A percentile compares a stretch with the other conserved stretches of the same genome.
phyloP scores from a whole-genome alignment of 1,140 invertebrate species.

The Aradophagus sp. region DNA sequence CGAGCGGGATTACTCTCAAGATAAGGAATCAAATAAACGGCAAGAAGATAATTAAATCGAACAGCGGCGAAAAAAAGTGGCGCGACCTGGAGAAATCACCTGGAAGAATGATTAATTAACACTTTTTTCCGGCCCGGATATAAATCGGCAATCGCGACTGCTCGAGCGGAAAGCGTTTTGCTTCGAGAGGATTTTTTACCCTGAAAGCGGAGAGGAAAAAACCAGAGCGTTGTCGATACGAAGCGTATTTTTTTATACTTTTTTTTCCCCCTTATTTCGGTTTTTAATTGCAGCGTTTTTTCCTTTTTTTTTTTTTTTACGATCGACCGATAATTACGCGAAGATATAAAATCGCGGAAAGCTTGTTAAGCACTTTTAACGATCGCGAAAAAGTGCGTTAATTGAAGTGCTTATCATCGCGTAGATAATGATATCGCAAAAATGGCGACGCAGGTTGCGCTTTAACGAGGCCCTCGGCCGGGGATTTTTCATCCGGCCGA shows the following conservation, averaged over 20 bases:
- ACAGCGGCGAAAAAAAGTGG: too few species aligned
- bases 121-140: too few species aligned
- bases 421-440: slow-evolving; percentile 47
- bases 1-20: too few species aligned
- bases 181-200: too few species aligned
- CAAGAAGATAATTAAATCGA: too few species aligned
- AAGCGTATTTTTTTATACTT: too few species aligned
- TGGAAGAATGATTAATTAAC: slow-evolving; percentile 28
- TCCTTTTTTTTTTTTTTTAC: too few species aligned
- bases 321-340: slow-evolving; percentile 12
- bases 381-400: slow-evolving; percentile 16
- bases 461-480: slow-evolving; percentile 41
- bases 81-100: too few species aligned
- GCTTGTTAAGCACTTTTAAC: slow-evolving; percentile 29
- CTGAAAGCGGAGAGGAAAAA: neutral
- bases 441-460: slow-evolving; percentile 34
- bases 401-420: slow-evolving; percentile 48
- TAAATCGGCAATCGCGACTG: slow-evolving; percentile 13
- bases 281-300: too few species aligned
- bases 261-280: too few species aligned
- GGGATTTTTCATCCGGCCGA: slow-evolving; percentile 49
- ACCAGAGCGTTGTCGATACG: too few species aligned
- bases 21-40: too few species aligned
- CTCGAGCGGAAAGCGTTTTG: slow-evolving; percentile 39
- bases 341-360: slow-evolving; percentile 24